Conservation (phyloP, 2,888 invertebrate species). For the Malthinus flaveolus region DNA sequence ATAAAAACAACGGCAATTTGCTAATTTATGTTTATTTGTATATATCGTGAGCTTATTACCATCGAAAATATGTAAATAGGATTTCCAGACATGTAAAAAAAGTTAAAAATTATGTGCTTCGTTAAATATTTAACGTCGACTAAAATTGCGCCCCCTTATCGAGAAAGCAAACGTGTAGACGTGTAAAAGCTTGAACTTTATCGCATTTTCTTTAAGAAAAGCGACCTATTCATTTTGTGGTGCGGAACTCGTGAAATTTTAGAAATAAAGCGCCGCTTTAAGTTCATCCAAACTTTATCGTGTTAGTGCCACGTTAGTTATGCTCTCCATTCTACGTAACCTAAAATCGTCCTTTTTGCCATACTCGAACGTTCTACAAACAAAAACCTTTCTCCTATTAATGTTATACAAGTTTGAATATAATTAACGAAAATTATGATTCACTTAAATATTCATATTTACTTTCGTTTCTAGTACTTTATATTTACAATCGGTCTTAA, state of each 20-base stretch:
- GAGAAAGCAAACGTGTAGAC: slow-evolving; percentile 17
- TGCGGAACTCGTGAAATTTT: slow-evolving; percentile 14
- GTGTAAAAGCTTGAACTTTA: slow-evolving; percentile 16
- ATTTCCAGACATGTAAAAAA: slow-evolving; percentile 14
- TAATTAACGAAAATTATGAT: slow-evolving; percentile 2
- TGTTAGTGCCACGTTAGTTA: slow-evolving; percentile 10
- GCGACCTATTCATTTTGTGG: slow-evolving; percentile 17
- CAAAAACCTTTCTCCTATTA: slow-evolving; percentile 2
- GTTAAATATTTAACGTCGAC: slow-evolving; percentile 15
- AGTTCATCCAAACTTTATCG: slow-evolving; percentile 16
- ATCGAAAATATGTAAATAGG: slow-evolving; percentile 19
- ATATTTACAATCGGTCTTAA: no score
- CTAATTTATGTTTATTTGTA: slow-evolving; percentile 24
- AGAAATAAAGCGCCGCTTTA: slow-evolving; percentile 13
- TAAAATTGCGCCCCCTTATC: slow-evolving; percentile 13
- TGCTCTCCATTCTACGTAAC: slow-evolving; percentile 8
- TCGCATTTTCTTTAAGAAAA: slow-evolving; percentile 16
- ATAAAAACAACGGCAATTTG: not conserved
- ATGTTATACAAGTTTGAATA: slow-evolving; percentile 4
- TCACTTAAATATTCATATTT: slow-evolving; percentile 5
- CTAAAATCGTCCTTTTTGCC: slow-evolving; percentile 7
- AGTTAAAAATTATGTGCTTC: slow-evolving; percentile 15
- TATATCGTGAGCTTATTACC: slow-evolving; percentile 21
- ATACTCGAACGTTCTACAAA: slow-evolving; percentile 8
- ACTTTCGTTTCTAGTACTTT: not conserved